Conservation (phyloP, 2,888 invertebrate species). For the Listrodromus nycthemerus region DNA sequence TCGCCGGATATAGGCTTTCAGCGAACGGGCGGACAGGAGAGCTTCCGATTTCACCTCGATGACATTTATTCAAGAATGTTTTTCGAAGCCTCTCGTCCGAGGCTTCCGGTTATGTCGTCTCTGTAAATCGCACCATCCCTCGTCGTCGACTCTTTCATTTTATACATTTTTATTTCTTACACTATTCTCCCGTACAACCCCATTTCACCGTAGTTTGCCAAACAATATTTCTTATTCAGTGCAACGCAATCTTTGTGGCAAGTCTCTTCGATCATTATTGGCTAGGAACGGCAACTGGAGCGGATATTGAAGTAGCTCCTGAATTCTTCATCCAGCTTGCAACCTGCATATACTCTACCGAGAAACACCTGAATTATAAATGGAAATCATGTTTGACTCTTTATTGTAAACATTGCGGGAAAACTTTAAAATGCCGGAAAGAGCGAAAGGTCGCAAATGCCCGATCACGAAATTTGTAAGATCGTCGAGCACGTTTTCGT, state of each 20-base stretch:
- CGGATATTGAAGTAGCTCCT: not conserved
- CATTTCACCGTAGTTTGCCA: slow-evolving; percentile 3
- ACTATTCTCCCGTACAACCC: not conserved
- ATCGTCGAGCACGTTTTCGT: no score
- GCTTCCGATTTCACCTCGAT: slow-evolving; percentile 51
- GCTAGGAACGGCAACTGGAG: not conserved
- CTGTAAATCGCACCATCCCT: slow-evolving; percentile 35
- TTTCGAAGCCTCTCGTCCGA: slow-evolving; percentile 56
- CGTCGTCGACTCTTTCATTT: not conserved
- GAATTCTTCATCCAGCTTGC: not conserved
- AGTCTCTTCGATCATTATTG: not conserved
- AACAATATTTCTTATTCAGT: not conserved
- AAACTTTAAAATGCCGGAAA: slow-evolving; percentile 7
- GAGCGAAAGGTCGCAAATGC: slow-evolving; percentile 42
- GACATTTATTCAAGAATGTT: slow-evolving; percentile 68
- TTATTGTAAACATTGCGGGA: slow-evolving; percentile 4
- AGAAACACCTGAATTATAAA: no score
- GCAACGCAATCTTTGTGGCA: not conserved
- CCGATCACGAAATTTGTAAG: slow-evolving; percentile 51
- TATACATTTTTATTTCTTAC: not conserved
- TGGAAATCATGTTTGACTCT: not conserved
- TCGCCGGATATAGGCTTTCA: slow-evolving; percentile 67
- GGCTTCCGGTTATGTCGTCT: slow-evolving; percentile 54
- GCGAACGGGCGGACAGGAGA: slow-evolving; percentile 25
- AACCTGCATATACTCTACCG: not conserved